Evolutionary conservation across 2,113 vertebrate genomes (phyloP).

Genomic region (Pseudorhombus dupliciocellatus): DNA sequence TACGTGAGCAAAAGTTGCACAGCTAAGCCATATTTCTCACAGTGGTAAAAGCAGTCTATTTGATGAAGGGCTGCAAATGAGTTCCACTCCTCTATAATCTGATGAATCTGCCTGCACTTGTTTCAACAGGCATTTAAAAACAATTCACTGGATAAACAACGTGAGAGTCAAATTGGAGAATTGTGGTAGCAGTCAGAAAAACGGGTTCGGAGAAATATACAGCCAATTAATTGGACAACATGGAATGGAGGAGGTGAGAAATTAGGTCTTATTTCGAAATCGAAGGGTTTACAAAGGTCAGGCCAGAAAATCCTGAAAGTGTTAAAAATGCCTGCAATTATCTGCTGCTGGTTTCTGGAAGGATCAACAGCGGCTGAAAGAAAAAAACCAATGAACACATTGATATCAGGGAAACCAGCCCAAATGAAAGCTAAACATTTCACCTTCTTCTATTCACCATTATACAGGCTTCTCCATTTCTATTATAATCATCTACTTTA

Average conservation of each 20-base stretch:
- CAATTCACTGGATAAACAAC: conserved; percentile 59
- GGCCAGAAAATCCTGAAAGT: conserved; percentile 13
- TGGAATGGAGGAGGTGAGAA: conserved; percentile 26
- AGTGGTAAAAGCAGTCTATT: conserved; percentile 52
- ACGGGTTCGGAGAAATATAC: neutral
- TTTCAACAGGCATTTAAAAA: conserved; percentile 74
- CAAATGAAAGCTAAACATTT: too few relatives aligned
- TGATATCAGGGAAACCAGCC: neutral
- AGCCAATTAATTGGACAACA: conserved; percentile 59
- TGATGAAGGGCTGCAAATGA: conserved; percentile 73
- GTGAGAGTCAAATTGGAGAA: conserved; percentile 51
- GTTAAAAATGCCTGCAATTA: neutral
- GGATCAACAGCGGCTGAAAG: neutral
- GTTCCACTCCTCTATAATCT: conserved; percentile 69
- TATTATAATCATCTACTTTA: neutral
- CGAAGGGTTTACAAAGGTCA: neutral
- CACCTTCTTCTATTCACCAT: neutral
- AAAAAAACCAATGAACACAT: neutral
- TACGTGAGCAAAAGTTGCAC: conserved; percentile 66
- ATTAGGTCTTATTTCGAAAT: conserved; percentile 29
- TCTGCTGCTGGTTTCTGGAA: neutral
- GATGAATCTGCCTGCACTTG: conserved; percentile 66
- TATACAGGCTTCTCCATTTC: neutral
- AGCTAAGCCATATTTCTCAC: conserved; percentile 30
- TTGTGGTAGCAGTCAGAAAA: conserved; percentile 42